phyloP scores from a whole-genome alignment of 2,888 invertebrate genomes.

The Papilio demoleus region DNA sequence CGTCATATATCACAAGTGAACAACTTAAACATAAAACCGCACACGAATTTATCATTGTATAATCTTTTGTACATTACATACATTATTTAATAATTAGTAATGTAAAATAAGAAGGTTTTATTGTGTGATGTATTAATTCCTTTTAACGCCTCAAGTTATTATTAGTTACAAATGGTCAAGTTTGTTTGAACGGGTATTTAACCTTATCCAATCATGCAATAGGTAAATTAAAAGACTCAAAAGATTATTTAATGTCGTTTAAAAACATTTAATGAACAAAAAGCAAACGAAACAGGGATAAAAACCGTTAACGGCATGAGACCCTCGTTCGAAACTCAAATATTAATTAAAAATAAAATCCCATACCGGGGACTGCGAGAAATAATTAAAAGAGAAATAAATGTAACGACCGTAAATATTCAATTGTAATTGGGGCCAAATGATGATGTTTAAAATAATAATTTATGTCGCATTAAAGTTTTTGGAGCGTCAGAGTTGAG shows the following conservation, averaged over 20 bases:
- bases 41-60: not conserved
- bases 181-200: too few relatives aligned
- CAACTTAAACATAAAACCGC: not conserved
- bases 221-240: not conserved
- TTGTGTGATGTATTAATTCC: too few relatives aligned
- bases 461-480: constrained; percentile 43
- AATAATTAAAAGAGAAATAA: constrained; percentile 67
- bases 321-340: constrained; percentile 51
- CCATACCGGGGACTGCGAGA: constrained; percentile 53
- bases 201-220: too few relatives aligned
- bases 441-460: constrained; percentile 48
- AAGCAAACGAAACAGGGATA: constrained; percentile 1
- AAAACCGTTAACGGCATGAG: constrained; percentile 49
- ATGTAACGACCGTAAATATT: constrained; percentile 62
- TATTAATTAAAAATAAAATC: constrained; percentile 74
- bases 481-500: constrained; percentile 19
- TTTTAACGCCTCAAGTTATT: too few relatives aligned
- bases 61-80: not conserved
- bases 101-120: too few relatives aligned
- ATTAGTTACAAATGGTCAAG: too few relatives aligned
- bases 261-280: constrained; percentile 11
- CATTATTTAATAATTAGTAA: too few relatives aligned
- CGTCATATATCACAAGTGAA: not conserved
- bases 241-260: not conserved
- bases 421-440: constrained; percentile 56